phyloP scores from a whole-genome alignment of 2,797 vertebrate species.

The Smutsia gigantea region DNA sequence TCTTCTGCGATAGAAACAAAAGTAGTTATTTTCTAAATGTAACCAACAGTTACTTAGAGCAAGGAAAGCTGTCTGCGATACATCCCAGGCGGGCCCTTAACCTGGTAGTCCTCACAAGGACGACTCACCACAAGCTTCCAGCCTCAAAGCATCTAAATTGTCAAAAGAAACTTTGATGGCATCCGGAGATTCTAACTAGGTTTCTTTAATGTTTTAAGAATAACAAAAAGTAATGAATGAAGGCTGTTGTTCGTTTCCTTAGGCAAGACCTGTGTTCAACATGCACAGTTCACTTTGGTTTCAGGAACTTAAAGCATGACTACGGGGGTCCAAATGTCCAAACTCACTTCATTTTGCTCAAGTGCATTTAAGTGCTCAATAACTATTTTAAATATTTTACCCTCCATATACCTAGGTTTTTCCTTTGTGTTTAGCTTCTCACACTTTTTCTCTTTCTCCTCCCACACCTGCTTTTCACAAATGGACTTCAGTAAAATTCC shows the following conservation, averaged over 20 bases:
- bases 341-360: not conserved
- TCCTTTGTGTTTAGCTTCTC: constrained; percentile 23
- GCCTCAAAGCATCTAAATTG: not conserved
- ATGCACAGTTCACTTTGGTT: not conserved
- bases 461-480: constrained; percentile 22
- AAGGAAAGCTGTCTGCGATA: not conserved
- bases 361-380: not conserved
- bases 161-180: not conserved
- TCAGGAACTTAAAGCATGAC: not conserved
- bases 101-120: not conserved
- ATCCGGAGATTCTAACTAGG: not conserved
- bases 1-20: not conserved
- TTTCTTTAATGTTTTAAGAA: not conserved
- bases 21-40: constrained; percentile 5
- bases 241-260: not conserved
- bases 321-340: not conserved
- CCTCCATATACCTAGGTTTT: not conserved
- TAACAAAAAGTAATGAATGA: not conserved
- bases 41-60: not conserved
- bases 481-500: constrained; percentile 16
- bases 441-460: not conserved
- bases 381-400: constrained; percentile 38
- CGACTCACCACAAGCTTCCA: not conserved
- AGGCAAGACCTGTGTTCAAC: not conserved
- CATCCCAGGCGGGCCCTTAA: not conserved